Conservation (phyloP, 2,113 vertebrate species). For the Mastomys natalensis region DNA sequence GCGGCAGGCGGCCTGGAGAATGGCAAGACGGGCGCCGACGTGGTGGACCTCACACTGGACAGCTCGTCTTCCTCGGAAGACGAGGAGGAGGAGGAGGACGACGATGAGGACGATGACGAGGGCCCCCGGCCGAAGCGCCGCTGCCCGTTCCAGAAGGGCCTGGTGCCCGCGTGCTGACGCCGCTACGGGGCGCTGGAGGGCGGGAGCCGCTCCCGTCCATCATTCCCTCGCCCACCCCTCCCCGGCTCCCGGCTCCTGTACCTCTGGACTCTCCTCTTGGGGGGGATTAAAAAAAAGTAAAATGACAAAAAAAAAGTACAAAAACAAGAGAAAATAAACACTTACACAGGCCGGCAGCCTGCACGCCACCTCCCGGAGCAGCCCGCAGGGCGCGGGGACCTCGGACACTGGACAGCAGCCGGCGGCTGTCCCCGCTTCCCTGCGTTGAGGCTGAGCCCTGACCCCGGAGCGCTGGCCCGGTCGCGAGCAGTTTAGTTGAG, state of each 20-base stretch:
- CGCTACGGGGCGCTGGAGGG: constrained; percentile 36
- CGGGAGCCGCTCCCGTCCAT: constrained; percentile 67
- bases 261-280: constrained; percentile 83
- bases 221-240: constrained; percentile 72
- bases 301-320: constrained; percentile 26
- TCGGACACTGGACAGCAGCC: background rate
- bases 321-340: constrained; percentile 11
- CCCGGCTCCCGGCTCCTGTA: constrained; percentile 78
- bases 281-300: constrained; percentile 59
- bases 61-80: constrained; percentile 94
- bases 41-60: constrained; percentile 98
- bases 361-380: constrained; percentile 71
- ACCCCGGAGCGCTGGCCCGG: background rate
- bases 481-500: constrained; percentile 77
- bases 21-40: constrained; percentile 91
- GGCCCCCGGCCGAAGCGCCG: constrained; percentile 94
- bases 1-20: constrained; percentile 81
- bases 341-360: background rate
- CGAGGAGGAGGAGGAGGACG: constrained; percentile 95
- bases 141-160: constrained; percentile 96
- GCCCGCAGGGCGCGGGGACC: constrained; percentile 49
- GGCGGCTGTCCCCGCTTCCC: constrained; percentile 10
- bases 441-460: constrained; percentile 5
- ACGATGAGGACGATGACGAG: constrained; percentile 94
- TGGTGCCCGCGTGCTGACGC: constrained; percentile 98